Percentiles rank a stretch among this genome's conserved stretches.
These are phyloP conservation scores for Coelopa pilipes DNA, from an alignment of 2,888 invertebrate genomes.

Conservation along the genomic window DNA sequence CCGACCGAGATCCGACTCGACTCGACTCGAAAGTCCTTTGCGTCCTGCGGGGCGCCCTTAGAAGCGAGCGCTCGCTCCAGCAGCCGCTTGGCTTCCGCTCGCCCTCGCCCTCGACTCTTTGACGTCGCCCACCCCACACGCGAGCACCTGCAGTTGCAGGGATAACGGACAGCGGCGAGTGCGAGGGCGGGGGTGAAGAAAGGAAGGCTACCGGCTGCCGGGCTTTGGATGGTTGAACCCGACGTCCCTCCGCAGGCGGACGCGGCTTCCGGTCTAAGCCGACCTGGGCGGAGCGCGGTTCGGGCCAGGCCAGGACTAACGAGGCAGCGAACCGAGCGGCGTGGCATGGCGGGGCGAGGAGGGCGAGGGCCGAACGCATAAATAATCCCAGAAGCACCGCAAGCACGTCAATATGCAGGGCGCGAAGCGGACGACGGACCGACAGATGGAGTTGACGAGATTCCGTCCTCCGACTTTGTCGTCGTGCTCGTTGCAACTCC, in stretches of 20 bases:
- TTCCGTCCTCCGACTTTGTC: constrained; percentile 18
- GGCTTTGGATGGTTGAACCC: not conserved
- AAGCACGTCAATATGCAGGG: constrained; percentile 27
- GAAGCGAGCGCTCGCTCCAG: too few species aligned
- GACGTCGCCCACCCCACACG: too few species aligned
- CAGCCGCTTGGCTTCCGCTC: too few species aligned
- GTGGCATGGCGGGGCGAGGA: not conserved
- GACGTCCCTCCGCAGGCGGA: not conserved
- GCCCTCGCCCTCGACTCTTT: too few species aligned
- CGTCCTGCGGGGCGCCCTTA: too few species aligned
- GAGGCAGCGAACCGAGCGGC: too few species aligned
- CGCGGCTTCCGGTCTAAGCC: not conserved
- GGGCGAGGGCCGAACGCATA: constrained; percentile 20
- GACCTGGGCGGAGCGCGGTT: not conserved
- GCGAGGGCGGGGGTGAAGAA: too few species aligned
- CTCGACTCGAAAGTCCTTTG: too few species aligned
- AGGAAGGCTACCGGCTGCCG: not conserved
- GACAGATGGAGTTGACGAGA: constrained; percentile 22
- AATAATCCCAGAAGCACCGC: constrained; percentile 29
- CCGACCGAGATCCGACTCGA: too few species aligned
- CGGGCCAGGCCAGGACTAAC: not conserved
- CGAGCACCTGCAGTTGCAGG: not conserved
- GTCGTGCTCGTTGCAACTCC: not conserved
- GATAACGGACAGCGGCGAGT: not conserved
- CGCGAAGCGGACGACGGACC: not conserved